Percentiles rank a stretch among this genome's conserved stretches.
phyloP scores from a whole-genome alignment of 92 coral and sea anemone species.

The Siderastrea siderea region DNA sequence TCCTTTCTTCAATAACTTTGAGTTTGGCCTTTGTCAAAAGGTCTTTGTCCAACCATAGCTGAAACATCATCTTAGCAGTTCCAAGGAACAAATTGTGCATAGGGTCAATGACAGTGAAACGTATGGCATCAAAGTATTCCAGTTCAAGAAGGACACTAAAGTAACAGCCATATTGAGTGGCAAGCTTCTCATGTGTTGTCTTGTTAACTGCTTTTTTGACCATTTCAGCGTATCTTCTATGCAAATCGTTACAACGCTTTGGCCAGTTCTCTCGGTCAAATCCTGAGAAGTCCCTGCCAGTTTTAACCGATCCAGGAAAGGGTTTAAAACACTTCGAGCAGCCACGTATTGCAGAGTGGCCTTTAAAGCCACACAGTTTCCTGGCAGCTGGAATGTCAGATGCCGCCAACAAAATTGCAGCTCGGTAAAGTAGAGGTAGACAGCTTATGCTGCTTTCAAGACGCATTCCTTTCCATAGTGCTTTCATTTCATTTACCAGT shows the following conservation, averaged over 20 bases:
- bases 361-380: slow-evolving; percentile 45
- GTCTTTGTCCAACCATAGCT: slow-evolving; percentile 44
- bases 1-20: slow-evolving; percentile 17
- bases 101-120: slow-evolving; percentile 50
- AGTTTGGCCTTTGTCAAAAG: slow-evolving; percentile 33
- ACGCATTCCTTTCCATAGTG: slow-evolving; percentile 40
- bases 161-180: slow-evolving; percentile 44
- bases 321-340: slow-evolving; percentile 55
- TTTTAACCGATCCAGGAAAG: slow-evolving; percentile 43
- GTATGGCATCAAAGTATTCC: slow-evolving; percentile 48
- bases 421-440: slow-evolving; percentile 37
- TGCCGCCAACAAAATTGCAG: slow-evolving; percentile 30
- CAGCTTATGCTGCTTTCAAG: slow-evolving; percentile 28
- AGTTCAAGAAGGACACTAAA: slow-evolving; percentile 28
- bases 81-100: slow-evolving; percentile 54
- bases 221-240: slow-evolving; percentile 29
- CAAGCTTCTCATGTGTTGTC: slow-evolving; percentile 21
- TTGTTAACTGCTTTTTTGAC: slow-evolving; percentile 30
- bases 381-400: slow-evolving; percentile 55
- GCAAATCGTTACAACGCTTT: slow-evolving; percentile 12
- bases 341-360: slow-evolving; percentile 46
- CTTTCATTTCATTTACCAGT: slow-evolving; percentile 48
- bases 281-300: slow-evolving; percentile 30
- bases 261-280: slow-evolving; percentile 53
- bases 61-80: slow-evolving; percentile 46